Evolutionary conservation across 2,888 invertebrate genomes (phyloP).

Genomic region (Drosophila ezoana): DNA sequence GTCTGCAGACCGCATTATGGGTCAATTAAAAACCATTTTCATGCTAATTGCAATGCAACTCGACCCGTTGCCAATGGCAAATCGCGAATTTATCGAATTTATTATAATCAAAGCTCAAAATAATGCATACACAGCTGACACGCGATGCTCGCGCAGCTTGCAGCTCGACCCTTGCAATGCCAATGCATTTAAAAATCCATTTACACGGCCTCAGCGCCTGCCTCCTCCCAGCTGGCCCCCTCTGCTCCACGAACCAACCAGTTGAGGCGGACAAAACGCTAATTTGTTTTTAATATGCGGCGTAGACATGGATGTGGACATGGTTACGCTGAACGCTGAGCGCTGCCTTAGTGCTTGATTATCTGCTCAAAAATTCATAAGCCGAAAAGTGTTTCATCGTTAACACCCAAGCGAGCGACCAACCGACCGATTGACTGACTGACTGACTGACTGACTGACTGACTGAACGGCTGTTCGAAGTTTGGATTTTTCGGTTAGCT

Average conservation of each 20-base stretch:
- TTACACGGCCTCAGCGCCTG: constrained; percentile 27
- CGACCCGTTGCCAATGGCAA: constrained; percentile 20
- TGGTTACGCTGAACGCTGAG: constrained; percentile 4
- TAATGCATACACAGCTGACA: constrained; percentile 46
- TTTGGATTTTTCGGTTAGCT: constrained; percentile 1
- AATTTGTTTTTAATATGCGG: constrained; percentile 76
- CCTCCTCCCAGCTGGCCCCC: neutral
- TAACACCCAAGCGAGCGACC: constrained; percentile 58
- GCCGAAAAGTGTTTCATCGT: constrained; percentile 75
- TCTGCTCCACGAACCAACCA: constrained; percentile 7
- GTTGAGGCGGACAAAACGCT: constrained; percentile 55
- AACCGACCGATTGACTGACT: neutral
- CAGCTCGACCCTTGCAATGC: constrained; percentile 16
- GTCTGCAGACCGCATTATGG: constrained; percentile 64
- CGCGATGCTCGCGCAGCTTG: constrained; percentile 45
- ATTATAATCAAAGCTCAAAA: constrained; percentile 41
- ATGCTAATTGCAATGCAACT: constrained; percentile 57
- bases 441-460: neutral
- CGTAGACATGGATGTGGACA: constrained; percentile 30
- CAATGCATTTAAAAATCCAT: constrained; percentile 65
- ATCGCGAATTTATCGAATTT: constrained; percentile 50
- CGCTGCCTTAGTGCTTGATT: constrained; percentile 54
- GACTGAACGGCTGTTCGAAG: constrained; percentile 6
- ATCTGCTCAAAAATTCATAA: constrained; percentile 71
- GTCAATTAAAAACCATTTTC: constrained; percentile 79